phyloP scores from a whole-genome alignment of 2,797 vertebrate genomes.

The Cossypha polioptera region DNA sequence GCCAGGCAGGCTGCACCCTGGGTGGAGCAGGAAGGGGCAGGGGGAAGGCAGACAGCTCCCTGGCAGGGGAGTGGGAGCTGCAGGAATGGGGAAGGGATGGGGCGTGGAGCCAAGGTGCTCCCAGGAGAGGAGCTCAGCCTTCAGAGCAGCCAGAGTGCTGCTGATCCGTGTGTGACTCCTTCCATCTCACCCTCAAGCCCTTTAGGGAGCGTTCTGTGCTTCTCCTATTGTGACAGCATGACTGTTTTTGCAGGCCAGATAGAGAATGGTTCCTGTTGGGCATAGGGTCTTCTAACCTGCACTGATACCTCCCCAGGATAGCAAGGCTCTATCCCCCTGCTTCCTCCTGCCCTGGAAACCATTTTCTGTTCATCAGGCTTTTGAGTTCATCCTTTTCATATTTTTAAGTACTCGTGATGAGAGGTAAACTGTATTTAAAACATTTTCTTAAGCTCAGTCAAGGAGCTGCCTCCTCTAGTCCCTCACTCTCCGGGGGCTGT shows the following conservation, averaged over 20 bases:
- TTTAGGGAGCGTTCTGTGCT: background rate
- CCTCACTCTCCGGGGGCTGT: background rate
- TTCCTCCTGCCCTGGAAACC: background rate
- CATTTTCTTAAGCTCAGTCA: background rate
- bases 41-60: background rate
- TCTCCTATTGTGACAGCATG: rapidly evolving
- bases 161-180: rapidly evolving
- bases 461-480: slow-evolving; percentile 4
- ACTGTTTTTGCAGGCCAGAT: background rate
- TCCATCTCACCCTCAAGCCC: background rate
- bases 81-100: slow-evolving; percentile 48
- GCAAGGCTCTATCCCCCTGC: background rate
- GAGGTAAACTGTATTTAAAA: background rate
- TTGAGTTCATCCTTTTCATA: background rate
- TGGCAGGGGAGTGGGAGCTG: background rate
- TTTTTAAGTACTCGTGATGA: background rate
- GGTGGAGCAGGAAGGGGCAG: slow-evolving; percentile 52
- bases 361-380: background rate
- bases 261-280: background rate
- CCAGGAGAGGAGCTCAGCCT: background rate
- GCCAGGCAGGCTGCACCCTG: slow-evolving; percentile 17
- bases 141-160: background rate
- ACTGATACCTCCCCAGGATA: background rate
- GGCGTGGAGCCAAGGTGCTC: background rate
- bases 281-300: background rate